Conservation (phyloP, 1,140 invertebrate genomes). For the Hirudo medicinalis region DNA sequence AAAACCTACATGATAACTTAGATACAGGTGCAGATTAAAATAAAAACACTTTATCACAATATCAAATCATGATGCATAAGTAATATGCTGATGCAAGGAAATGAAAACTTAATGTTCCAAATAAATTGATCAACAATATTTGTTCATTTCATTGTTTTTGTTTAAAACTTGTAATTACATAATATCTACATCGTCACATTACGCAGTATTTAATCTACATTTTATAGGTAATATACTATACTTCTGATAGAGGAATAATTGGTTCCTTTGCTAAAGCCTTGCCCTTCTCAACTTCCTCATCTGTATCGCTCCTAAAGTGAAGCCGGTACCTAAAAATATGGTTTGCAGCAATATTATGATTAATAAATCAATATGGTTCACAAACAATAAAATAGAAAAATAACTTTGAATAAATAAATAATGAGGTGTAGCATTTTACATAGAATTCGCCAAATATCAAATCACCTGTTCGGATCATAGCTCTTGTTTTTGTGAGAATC, state of each 20-base stretch:
- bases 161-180: no score
- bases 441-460: not conserved
- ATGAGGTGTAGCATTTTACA: not conserved
- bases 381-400: not conserved
- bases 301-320: slow-evolving; percentile 39
- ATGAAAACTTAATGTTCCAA: no score
- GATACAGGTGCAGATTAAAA: no score
- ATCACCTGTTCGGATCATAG: slow-evolving; percentile 23
- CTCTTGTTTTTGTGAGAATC: slow-evolving; percentile 8
- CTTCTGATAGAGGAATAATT: slow-evolving; percentile 30
- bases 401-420: not conserved
- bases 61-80: no score
- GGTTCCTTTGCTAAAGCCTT: slow-evolving; percentile 33
- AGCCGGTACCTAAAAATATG: slow-evolving; percentile 36
- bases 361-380: not conserved
- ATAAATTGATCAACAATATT: no score
- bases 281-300: slow-evolving; percentile 37
- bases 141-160: no score
- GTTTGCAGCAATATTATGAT: not conserved
- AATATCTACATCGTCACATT: no score
- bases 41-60: no score
- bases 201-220: no score
- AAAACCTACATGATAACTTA: no score
- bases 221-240: slow-evolving; percentile 18
- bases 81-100: no score